Evolutionary conservation across 2,888 invertebrate species (phyloP), one percentile per base, ranked within the genome.

Genomic region (Meiosimyza decipiens): DNA sequence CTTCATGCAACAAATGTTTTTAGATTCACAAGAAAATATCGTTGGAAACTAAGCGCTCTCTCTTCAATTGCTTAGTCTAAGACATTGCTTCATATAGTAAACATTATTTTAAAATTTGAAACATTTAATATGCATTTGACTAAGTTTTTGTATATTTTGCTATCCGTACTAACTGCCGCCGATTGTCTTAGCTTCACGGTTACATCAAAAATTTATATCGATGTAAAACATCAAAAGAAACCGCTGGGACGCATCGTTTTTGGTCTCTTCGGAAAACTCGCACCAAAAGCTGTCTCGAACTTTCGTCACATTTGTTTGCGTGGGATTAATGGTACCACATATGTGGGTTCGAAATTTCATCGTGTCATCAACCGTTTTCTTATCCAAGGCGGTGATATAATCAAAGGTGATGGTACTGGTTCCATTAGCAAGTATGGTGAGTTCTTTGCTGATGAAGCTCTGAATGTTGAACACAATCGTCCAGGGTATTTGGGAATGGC

Each of bases 401-500:
- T 94, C 2, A 91, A 91, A 68, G 81, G 83, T 6, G 93, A 97
- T 87, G 97, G 97, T 0, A 90, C 91, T 3, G 97, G 97, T 1
- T 92, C 94, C 0, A 90, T 92, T 50, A 96, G 95, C 83, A 95
- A 96, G 80, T 96, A 94, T 84, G 97, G 96, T 0, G 91, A 92
- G 76, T 90, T 90, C 77, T 97, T 97, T 84, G 90, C 92, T 18
- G 97, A 98, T 86, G 98, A 98, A 86, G 95, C 93, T 82, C 91
- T 97, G 80, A 90, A 90, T 47, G 90, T 96, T 6, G 91, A 93
- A 80, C 97, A 97, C 82, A 91, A 91, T 74, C 91, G 91, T 13
- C 91, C 95, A 3, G 97, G 98, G 71, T 94, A 95, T 87, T 88
- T 98, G 55, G 95, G 95, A 77, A 97, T 97, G 97, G 97, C 97